These are phyloP conservation scores for Apamea monoglypha DNA, from an alignment of 2,888 invertebrate species.

Conservation along the genomic window DNA sequence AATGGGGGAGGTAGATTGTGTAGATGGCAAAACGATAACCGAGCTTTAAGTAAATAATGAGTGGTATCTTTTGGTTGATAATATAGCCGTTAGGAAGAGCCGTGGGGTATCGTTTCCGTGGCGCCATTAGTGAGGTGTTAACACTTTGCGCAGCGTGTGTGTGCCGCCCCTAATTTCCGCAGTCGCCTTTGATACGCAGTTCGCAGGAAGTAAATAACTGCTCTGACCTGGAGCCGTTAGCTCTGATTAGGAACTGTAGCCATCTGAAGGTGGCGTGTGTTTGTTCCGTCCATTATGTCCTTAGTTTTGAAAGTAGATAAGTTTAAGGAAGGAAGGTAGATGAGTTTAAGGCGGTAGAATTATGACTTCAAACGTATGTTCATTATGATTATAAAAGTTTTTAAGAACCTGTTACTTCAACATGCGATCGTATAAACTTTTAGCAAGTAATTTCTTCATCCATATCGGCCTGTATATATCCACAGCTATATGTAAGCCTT, in stretches of 20 bases:
- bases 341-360: not conserved
- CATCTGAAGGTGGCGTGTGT: constrained; percentile 16
- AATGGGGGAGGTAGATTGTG: constrained; percentile 31
- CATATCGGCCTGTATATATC: not conserved
- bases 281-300: not conserved
- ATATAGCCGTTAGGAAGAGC: constrained; percentile 48
- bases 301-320: not conserved
- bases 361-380: not conserved
- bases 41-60: constrained; percentile 47
- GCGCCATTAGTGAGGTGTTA: constrained; percentile 65
- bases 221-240: constrained; percentile 33
- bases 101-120: constrained; percentile 62
- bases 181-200: constrained; percentile 65
- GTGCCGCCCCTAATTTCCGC: constrained; percentile 72
- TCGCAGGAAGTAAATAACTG: constrained; percentile 61
- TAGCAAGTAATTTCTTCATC: not conserved
- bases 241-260: constrained; percentile 24
- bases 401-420: not conserved
- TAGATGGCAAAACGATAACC: constrained; percentile 38
- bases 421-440: not conserved
- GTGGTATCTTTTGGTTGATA: constrained; percentile 45
- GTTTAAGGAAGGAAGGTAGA: not conserved
- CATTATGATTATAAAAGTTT: not conserved
- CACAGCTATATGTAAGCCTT: not conserved
- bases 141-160: constrained; percentile 66